phyloP scores from a whole-genome alignment of 1,140 invertebrate species.

The Sitobion miscanthi region DNA sequence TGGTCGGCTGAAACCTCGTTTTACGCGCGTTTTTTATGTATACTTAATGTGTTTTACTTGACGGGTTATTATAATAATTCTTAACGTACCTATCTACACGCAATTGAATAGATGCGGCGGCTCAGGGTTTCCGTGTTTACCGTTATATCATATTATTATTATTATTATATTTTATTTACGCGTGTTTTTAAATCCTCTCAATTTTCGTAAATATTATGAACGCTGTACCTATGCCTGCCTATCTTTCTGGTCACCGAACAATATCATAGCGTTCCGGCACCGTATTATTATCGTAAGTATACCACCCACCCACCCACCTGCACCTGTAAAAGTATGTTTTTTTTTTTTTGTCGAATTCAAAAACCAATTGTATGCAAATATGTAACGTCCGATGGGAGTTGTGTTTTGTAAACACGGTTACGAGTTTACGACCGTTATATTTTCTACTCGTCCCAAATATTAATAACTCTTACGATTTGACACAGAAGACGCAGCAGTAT shows the following conservation, averaged over 20 bases:
- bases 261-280: not conserved
- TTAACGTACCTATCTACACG: not conserved
- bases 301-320: not conserved
- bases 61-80: not conserved
- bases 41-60: not conserved
- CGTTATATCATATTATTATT: not conserved
- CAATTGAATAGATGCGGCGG: not conserved
- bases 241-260: constrained; percentile 21
- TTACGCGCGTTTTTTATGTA: not conserved
- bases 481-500: not conserved
- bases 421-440: not conserved
- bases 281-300: not conserved
- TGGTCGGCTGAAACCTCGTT: not conserved
- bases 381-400: not conserved
- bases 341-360: not conserved
- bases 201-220: constrained; percentile 3
- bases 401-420: not conserved
- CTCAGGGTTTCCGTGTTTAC: not conserved
- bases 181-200: not conserved
- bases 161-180: not conserved
- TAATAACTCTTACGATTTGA: not conserved
- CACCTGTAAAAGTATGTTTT: not conserved
- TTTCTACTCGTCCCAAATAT: not conserved
- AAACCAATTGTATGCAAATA: not conserved
- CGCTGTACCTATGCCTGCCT: too few relatives aligned